Base-by-base conservation (phyloP, 2,888 invertebrate genomes). In the Iselma pallidipennis region DNA sequence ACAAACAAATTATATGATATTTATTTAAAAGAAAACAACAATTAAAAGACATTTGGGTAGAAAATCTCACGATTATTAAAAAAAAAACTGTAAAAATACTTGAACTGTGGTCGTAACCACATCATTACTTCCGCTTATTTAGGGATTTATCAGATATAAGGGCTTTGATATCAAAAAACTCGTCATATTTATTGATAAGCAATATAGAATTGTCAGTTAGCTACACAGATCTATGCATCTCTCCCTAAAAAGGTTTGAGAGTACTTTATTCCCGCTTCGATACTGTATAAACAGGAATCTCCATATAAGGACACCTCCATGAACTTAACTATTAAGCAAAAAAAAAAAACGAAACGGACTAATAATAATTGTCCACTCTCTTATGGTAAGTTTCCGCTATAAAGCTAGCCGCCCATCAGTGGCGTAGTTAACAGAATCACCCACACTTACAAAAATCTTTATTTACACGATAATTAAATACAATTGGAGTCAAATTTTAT, bases 281-380 rank as follows among this genome's bases (percentile, higher is more conserved):
- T 29, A 25, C 31, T 33, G 31, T 23, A 12, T 19, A 45, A 55
- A 45, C 23, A 55, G 55, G 45, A 55, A 55, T 55, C 26, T 37
- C 55, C 14, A 45, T 55, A 55, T 42, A 55, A 33, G 55, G 55
- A 14, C 55, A 45, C 21, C 55, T 10, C 55, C 55, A 45, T 23
- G 55, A 45, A 45, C 42, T 29, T 16, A 23, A 42, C 42, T 9
- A n/a, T n/a, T n/a, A n/a, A n/a, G n/a, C n/a, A n/a, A n/a, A n/a
- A 55, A 55, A 55, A 37, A 37, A 37, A 37, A 5, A 33, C 33
- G 3, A 55, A 55, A 55, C 45, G 26, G 23, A 55, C 26, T 45
- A 45, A 55, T 55, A 55, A 42, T 29, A 55, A 55, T 55, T 45
- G 55, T 56, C 49, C 29, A 52, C 28, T 29, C 56, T 29, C 56